Evolutionary conservation across 2,797 vertebrate species (phyloP).

Genomic region (Peromyscus aztecus): DNA sequence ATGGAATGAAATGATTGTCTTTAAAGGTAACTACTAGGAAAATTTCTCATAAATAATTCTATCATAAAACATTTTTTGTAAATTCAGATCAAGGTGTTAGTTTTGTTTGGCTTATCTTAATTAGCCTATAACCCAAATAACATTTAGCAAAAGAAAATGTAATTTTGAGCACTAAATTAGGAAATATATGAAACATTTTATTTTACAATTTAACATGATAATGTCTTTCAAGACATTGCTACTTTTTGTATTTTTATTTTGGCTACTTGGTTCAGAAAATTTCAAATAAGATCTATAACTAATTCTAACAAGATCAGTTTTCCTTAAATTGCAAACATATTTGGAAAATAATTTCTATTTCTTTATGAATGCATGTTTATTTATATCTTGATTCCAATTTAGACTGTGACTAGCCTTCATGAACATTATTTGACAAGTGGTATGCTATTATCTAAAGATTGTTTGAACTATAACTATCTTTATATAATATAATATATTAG

Average conservation of each 20-base stretch:
- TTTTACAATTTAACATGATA: background rate
- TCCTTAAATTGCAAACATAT: background rate
- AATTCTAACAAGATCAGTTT: background rate
- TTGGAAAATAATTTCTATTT: background rate
- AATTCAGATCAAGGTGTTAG: background rate
- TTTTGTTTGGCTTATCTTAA: background rate
- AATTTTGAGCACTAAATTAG: background rate
- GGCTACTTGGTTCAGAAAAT: background rate
- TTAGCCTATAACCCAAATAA: background rate
- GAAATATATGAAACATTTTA: background rate
- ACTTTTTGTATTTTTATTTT: background rate
- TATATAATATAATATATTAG: background rate
- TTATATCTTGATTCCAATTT: background rate
- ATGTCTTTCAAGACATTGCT: background rate
- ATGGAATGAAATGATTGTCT: background rate
- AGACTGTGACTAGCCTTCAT: background rate
- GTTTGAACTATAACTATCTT: background rate
- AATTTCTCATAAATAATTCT: constrained; percentile 8
- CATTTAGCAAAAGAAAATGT: background rate
- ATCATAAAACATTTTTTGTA: background rate
- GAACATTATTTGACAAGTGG: background rate
- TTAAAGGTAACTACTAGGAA: background rate
- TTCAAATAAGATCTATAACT: background rate
- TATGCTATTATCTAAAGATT: background rate
- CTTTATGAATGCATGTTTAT: background rate